These are phyloP conservation scores for Coendou prehensilis DNA, from an alignment of 2,797 vertebrate species.

Conservation along the genomic window DNA sequence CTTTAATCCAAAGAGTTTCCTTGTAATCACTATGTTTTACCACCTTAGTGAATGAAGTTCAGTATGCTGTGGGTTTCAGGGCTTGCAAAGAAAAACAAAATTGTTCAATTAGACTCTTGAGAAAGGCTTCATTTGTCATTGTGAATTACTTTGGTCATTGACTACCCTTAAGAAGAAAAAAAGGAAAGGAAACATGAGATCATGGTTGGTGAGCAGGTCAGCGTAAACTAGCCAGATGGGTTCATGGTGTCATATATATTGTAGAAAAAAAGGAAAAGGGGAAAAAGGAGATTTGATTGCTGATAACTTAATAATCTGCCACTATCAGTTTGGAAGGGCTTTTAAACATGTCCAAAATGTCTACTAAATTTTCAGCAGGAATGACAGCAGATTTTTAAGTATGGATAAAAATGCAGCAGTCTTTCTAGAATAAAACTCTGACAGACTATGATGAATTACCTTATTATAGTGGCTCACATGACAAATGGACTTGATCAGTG, in stretches of 20 bases:
- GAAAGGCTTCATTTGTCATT: conserved; percentile 85
- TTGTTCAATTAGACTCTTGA: conserved; percentile 83
- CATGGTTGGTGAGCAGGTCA: conserved; percentile 76
- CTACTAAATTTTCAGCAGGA: conserved; percentile 89
- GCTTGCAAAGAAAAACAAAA: conserved; percentile 85
- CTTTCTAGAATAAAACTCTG: conserved; percentile 89
- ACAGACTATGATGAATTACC: conserved; percentile 93
- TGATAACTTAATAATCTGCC: conserved; percentile 92
- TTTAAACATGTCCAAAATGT: conserved; percentile 90
- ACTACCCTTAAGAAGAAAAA: conserved; percentile 75
- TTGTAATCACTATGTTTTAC: conserved; percentile 65
- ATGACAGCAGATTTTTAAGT: conserved; percentile 89
- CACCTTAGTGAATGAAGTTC: conserved; percentile 73
- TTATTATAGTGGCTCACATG: conserved; percentile 90
- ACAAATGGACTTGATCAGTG: conserved; percentile 91
- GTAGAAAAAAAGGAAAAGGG: conserved; percentile 58
- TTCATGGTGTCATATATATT: conserved; percentile 82
- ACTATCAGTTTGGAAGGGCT: conserved; percentile 89
- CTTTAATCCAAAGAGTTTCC: conserved; percentile 65
- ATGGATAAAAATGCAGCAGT: conserved; percentile 89
- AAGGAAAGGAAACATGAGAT: conserved; percentile 68
- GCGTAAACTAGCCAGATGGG: conserved; percentile 80
- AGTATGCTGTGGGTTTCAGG: conserved; percentile 76
- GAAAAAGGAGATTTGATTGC: conserved; percentile 79
- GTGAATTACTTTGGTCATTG: conserved; percentile 85